phyloP scores from a whole-genome alignment of 2,888 invertebrate species.

The Tinea semifulvella region DNA sequence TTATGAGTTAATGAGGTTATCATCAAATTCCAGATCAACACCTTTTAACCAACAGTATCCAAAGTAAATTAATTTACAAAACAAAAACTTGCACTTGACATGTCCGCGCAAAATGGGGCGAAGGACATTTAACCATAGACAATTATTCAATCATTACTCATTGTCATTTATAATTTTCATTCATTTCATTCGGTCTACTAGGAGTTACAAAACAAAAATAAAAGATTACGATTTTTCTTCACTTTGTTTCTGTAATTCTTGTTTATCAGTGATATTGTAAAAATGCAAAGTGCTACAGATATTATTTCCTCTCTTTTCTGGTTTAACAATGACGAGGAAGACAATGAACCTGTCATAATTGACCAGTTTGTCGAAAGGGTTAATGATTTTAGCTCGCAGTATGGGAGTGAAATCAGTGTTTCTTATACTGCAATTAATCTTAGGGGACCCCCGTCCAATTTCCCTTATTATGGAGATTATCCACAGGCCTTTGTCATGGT shows the following conservation, averaged over 20 bases:
- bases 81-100: too few relatives aligned
- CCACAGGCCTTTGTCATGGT: slow-evolving; percentile 92
- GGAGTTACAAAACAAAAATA: too few relatives aligned
- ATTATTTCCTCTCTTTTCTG: slow-evolving; percentile 51
- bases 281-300: slow-evolving; percentile 55
- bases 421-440: slow-evolving; percentile 90
- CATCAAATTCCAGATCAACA: too few relatives aligned
- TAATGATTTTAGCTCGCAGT: slow-evolving; percentile 87
- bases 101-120: too few relatives aligned
- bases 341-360: slow-evolving; percentile 52
- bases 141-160: too few relatives aligned
- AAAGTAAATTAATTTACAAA: too few relatives aligned
- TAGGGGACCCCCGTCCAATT: slow-evolving; percentile 83
- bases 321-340: slow-evolving; percentile 38
- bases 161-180: too few relatives aligned
- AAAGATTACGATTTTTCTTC: background rate
- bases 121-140: too few relatives aligned
- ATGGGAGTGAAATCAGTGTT: slow-evolving; percentile 87
- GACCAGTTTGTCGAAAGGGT: slow-evolving; percentile 85
- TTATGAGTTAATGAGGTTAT: too few relatives aligned
- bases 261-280: too few relatives aligned
- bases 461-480: slow-evolving; percentile 91
- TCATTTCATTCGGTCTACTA: too few relatives aligned
- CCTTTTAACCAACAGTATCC: too few relatives aligned
- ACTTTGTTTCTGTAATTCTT: background rate